These are phyloP conservation scores for Oxyruncus cristatus DNA, from an alignment of 2,113 vertebrate species.

Conservation along the genomic window DNA sequence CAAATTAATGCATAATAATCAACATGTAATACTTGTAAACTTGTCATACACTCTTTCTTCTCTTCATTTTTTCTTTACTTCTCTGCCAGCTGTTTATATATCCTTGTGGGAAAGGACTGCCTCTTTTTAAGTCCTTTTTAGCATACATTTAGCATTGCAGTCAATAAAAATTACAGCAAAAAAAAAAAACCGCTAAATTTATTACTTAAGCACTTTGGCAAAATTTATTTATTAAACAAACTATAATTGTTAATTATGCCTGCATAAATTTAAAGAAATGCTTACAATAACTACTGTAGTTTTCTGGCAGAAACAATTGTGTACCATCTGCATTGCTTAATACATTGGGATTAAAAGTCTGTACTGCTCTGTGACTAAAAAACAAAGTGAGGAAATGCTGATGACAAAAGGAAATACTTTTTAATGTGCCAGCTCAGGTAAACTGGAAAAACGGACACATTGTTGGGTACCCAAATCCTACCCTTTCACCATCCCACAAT, in stretches of 20 bases:
- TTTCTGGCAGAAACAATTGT: neutral
- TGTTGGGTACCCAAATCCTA: neutral
- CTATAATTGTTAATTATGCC: neutral
- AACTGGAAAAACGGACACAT: neutral
- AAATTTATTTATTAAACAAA: conserved; percentile 27
- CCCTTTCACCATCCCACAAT: neutral
- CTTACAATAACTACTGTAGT: neutral
- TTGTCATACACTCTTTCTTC: neutral
- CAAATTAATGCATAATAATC: neutral
- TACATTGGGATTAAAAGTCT: neutral
- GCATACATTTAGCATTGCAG: neutral
- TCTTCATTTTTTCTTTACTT: neutral
- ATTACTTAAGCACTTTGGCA: neutral
- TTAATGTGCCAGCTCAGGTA: neutral
- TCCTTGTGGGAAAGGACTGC: neutral
- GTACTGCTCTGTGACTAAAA: neutral
- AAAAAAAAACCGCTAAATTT: neutral
- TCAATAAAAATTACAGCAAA: neutral
- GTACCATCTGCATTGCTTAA: neutral
- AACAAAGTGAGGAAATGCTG: neutral
- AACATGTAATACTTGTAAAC: neutral
- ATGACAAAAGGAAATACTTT: neutral
- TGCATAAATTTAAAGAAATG: neutral
- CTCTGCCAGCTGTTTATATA: conserved; percentile 7
- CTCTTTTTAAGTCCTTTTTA: conserved; percentile 6